A percentile compares a stretch with the other conserved stretches of the same genome.
These are phyloP conservation scores for Clitarchus hookeri DNA, from an alignment of 2,888 invertebrate species.

Conservation along the genomic window DNA sequence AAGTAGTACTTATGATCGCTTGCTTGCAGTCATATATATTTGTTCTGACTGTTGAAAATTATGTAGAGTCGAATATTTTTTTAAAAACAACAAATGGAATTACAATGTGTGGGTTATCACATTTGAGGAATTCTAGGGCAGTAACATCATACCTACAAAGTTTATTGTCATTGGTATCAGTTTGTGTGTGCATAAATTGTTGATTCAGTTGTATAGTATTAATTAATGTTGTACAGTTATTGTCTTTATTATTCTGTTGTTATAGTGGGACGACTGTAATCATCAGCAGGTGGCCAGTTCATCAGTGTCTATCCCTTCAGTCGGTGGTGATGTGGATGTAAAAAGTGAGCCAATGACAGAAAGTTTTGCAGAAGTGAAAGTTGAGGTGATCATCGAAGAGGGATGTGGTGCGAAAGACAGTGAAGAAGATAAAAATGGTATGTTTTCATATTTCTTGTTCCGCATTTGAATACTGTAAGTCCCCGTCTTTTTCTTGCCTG, in stretches of 20 bases:
- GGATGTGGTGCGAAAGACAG: neutral
- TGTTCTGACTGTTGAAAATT: too few species aligned
- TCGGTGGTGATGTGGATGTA: neutral
- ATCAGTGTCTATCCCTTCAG: neutral
- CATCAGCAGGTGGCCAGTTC: neutral
- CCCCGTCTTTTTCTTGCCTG: too few species aligned
- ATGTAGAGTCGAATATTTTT: too few species aligned
- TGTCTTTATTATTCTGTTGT: neutral
- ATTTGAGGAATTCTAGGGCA: too few species aligned
- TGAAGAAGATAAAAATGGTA: neutral
- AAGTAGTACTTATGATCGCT: too few species aligned
- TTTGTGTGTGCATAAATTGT: too few species aligned
- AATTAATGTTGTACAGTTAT: neutral
- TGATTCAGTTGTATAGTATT: neutral
- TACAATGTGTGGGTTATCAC: too few species aligned
- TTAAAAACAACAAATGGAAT: too few species aligned
- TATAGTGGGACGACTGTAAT: neutral
- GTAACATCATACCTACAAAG: too few species aligned
- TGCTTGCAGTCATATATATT: too few species aligned
- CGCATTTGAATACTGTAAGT: too few species aligned
- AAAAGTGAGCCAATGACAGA: neutral
- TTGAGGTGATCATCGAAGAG: neutral
- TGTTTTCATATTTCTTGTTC: neutral
- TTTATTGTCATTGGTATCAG: too few species aligned
- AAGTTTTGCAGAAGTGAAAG: slow-evolving; percentile 1